A percentile compares a stretch with the other conserved stretches of the same genome.
Evolutionary conservation across 2,113 vertebrate genomes (phyloP).

Genomic region (Cottus gobio): DNA sequence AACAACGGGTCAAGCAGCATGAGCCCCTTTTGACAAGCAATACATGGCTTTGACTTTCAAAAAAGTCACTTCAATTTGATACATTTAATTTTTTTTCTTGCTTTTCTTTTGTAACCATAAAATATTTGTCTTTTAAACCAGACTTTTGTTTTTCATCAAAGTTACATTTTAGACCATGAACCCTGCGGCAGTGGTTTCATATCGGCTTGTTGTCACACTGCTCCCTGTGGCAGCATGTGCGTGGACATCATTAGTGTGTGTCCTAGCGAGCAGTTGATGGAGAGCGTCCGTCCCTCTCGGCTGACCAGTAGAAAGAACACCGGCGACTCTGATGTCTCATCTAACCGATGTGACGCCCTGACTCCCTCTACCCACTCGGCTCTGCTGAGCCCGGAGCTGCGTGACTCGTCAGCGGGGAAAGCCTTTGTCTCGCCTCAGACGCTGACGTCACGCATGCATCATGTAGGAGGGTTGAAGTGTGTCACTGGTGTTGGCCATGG

Average conservation of each 20-base stretch:
- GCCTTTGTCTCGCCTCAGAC: constrained; percentile 56
- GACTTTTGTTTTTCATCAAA: background rate
- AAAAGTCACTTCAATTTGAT: background rate
- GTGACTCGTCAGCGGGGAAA: constrained; percentile 54
- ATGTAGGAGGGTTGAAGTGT: constrained; percentile 56
- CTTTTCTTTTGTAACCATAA: background rate
- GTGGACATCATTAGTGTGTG: constrained; percentile 35
- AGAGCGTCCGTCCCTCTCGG: constrained; percentile 22
- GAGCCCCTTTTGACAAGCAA: background rate
- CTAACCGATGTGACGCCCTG: constrained; percentile 62
- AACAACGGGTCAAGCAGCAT: background rate
- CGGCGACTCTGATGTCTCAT: constrained; percentile 48
- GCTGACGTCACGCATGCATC: constrained; percentile 57
- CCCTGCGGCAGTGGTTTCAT: background rate
- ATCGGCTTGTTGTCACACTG: background rate
- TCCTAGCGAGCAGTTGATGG: constrained; percentile 23
- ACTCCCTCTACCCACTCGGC: constrained; percentile 63
- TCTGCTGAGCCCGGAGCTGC: constrained; percentile 32
- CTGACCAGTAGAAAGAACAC: constrained; percentile 29
- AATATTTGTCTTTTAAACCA: background rate
- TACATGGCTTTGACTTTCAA: background rate
- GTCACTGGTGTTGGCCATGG: constrained; percentile 31
- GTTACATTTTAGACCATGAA: background rate
- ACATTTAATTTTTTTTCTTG: background rate
- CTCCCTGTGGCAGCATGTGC: constrained; percentile 19